Conservation (phyloP, 1,140 invertebrate genomes). For the Lucilia cuprina region DNA sequence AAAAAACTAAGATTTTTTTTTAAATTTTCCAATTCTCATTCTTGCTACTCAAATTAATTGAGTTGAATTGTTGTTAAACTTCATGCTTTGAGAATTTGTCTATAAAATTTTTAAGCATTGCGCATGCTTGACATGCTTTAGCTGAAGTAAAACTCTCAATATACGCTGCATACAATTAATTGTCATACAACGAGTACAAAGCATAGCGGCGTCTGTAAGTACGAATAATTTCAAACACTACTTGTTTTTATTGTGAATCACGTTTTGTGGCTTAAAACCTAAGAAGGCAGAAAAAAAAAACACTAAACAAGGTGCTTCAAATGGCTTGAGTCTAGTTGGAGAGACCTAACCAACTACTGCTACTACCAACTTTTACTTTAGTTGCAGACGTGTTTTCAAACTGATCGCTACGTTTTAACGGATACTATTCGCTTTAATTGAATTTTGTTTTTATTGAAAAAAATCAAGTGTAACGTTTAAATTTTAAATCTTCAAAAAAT, state of each 20-base stretch:
- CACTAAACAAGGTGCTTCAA: not conserved
- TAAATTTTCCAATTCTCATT: no score
- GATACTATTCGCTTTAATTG: not conserved
- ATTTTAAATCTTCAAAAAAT: not conserved
- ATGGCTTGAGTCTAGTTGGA: not conserved
- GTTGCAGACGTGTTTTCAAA: constrained; percentile 42
- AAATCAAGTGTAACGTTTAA: no score
- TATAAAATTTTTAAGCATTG: not conserved
- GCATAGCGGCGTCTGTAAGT: not conserved
- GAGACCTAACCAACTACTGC: not conserved
- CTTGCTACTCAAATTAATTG: not conserved
- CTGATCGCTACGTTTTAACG: constrained; percentile 36
- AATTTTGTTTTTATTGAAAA: not conserved
- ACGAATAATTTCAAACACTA: no score
- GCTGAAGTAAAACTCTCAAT: not conserved
- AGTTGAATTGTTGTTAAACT: not conserved
- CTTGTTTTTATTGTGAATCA: not conserved
- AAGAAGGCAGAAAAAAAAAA: not conserved
- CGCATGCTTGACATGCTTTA: constrained; percentile 21
- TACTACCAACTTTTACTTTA: constrained; percentile 41
- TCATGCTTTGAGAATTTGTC: not conserved
- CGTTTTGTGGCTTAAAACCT: constrained; percentile 17
- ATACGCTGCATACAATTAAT: not conserved
- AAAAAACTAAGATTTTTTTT: no score
- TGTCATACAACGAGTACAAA: not conserved